Percentiles rank a stretch among this genome's conserved stretches.
phyloP scores from a whole-genome alignment of 2,113 vertebrate genomes.

The Falcunculus frontatus region DNA sequence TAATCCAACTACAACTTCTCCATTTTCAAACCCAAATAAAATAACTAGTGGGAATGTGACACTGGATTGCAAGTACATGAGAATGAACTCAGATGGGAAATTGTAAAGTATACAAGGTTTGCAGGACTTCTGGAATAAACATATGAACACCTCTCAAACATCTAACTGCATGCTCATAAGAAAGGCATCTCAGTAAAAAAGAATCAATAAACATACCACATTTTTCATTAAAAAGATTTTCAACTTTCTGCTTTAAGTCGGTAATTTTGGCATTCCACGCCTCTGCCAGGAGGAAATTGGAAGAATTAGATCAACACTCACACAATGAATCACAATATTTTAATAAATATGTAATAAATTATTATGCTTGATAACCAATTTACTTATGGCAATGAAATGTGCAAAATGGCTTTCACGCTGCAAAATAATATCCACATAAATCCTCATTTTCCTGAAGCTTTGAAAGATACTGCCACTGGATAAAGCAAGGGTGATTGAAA shows the following conservation, averaged over 20 bases:
- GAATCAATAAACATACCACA: constrained; percentile 69
- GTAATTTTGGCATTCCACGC: constrained; percentile 79
- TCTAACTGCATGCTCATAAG: neutral
- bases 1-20: neutral
- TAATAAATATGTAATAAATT: neutral
- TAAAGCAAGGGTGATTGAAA: neutral
- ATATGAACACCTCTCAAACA: neutral
- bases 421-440: neutral
- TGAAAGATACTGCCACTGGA: neutral
- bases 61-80: neutral
- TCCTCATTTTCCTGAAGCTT: neutral
- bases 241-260: constrained; percentile 76
- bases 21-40: neutral
- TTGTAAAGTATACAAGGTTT: neutral
- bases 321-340: neutral
- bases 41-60: neutral
- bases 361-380: neutral
- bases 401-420: neutral
- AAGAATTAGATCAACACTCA: neutral
- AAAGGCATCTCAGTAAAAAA: neutral
- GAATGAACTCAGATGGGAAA: neutral
- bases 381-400: neutral
- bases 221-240: constrained; percentile 78
- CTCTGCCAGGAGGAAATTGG: constrained; percentile 61
- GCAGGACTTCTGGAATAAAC: neutral